Evolutionary conservation across 2,797 vertebrate species (phyloP).

Genomic region (Taeniopygia guttata): DNA sequence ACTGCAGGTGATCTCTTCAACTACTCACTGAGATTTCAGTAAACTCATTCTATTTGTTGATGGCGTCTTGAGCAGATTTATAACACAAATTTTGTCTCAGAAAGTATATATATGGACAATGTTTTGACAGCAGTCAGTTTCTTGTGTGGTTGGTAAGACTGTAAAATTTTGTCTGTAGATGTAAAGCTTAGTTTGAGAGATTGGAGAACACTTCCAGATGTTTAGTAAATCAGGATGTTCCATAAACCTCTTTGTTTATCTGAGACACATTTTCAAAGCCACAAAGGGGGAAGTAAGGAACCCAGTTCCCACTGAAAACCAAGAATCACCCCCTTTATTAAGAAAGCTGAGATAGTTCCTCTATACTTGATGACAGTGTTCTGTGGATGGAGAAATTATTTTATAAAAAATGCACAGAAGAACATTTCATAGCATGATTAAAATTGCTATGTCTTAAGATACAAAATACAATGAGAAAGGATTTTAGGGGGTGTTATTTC

Average conservation of each 20-base stretch:
- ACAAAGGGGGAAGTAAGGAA: background rate
- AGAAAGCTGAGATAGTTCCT: background rate
- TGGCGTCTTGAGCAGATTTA: background rate
- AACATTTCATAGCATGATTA: background rate
- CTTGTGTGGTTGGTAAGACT: background rate
- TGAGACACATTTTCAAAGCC: background rate
- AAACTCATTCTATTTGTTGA: background rate
- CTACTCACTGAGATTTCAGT: background rate
- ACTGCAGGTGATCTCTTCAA: background rate
- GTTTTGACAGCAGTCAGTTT: conserved; percentile 26
- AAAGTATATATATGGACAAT: background rate
- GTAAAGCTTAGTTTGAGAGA: background rate
- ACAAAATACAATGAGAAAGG: background rate
- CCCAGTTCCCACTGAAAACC: background rate
- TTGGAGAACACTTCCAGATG: background rate
- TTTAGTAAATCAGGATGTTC: background rate
- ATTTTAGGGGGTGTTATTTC: background rate
- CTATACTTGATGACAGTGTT: background rate
- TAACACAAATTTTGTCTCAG: background rate
- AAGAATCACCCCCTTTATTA: background rate
- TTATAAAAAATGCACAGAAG: background rate
- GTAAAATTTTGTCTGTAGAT: background rate
- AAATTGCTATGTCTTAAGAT: background rate
- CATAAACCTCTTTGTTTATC: background rate
- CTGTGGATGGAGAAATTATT: background rate